Evolutionary conservation across 1,140 invertebrate species (phyloP).

Genomic region (Papilio aristodemus): DNA sequence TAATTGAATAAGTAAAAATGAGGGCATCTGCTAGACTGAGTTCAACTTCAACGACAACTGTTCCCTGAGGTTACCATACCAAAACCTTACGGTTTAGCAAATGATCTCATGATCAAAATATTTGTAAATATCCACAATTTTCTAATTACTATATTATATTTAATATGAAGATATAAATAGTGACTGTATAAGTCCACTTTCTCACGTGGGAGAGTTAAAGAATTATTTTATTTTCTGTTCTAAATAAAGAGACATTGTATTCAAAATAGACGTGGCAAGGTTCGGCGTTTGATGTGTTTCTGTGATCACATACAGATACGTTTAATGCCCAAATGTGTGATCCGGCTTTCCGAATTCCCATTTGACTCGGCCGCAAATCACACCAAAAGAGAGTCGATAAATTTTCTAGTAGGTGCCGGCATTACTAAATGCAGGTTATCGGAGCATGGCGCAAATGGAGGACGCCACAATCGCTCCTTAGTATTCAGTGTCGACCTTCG

Average conservation of each 20-base stretch:
- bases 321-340: constrained; percentile 46
- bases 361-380: constrained; percentile 55
- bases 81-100: too few species aligned
- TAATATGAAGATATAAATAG: neutral
- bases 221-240: neutral
- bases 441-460: constrained; percentile 75
- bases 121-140: too few species aligned
- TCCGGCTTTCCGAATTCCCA: constrained; percentile 59
- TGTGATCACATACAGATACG: neutral
- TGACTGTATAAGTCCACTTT: neutral
- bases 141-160: too few species aligned
- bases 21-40: too few species aligned
- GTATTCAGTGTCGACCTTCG: constrained; percentile 65
- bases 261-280: neutral
- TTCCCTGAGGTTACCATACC: too few species aligned
- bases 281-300: constrained; percentile 1
- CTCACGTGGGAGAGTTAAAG: neutral
- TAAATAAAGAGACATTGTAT: neutral
- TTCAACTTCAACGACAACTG: too few species aligned
- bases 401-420: constrained; percentile 68
- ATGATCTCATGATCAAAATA: too few species aligned
- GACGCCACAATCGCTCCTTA: constrained; percentile 71
- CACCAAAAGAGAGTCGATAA: constrained; percentile 71
- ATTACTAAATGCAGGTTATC: constrained; percentile 79
- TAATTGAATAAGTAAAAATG: too few species aligned